Percentiles rank a stretch among this genome's conserved stretches.
Conservation (phyloP, 35 echinoderm and acorn worm species). For the Holothuria glaberrima region DNA sequence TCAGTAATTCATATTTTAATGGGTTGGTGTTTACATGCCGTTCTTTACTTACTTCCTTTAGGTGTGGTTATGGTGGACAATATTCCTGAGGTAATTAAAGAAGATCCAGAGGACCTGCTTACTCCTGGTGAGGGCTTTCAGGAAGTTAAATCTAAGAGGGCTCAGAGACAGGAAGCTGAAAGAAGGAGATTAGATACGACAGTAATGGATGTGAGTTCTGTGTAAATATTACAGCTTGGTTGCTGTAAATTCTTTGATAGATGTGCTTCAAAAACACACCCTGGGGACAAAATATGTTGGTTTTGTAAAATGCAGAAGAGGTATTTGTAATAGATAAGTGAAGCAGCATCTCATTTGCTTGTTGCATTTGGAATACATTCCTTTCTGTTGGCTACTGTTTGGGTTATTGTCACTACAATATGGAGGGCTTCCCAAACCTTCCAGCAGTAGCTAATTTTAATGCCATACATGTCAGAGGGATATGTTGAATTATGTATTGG, state of each 20-base stretch:
- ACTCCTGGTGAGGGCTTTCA: conserved; percentile 96
- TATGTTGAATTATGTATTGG: no score
- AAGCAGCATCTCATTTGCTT: neutral
- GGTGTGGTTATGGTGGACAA: conserved; percentile 97
- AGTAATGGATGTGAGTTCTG: conserved; percentile 31
- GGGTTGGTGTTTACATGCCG: neutral
- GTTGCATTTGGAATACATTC: no score
- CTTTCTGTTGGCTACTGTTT: no score
- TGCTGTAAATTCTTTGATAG: no score
- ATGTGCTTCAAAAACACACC: neutral
- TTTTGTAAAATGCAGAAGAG: neutral
- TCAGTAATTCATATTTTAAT: no score
- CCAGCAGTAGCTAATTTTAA: no score
- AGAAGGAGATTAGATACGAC: conserved; percentile 74
- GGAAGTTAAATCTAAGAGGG: conserved; percentile 85
- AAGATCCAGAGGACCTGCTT: conserved; percentile 92
- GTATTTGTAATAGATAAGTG: neutral
- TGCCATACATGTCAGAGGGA: no score
- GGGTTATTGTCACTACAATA: no score
- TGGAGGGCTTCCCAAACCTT: no score
- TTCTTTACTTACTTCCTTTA: conserved; percentile 4
- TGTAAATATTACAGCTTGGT: no score
- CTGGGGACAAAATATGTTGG: neutral
- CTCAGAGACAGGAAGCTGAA: conserved; percentile 79
- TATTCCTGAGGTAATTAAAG: conserved; percentile 93